Evolutionary conservation across 2,888 invertebrate genomes (phyloP).

Genomic region (Eutolmus rufibarbis): DNA sequence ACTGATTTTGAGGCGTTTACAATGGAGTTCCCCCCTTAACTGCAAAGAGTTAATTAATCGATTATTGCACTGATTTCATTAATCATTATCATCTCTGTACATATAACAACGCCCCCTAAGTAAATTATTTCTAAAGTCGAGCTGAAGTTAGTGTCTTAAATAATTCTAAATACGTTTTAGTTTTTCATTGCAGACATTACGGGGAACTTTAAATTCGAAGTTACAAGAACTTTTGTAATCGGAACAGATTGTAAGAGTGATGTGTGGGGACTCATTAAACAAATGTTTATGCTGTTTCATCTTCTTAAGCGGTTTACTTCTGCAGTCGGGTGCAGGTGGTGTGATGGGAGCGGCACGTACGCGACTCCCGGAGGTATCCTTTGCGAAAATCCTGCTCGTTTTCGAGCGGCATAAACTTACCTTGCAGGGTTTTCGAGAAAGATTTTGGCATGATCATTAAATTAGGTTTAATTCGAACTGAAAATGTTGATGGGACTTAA

Average conservation of each 20-base stretch:
- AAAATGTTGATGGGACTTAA: constrained; percentile 3
- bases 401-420: neutral
- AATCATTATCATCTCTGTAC: no score
- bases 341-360: neutral
- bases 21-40: no score
- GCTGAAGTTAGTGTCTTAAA: neutral
- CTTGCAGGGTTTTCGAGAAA: neutral
- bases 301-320: neutral
- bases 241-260: neutral
- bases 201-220: neutral
- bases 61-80: no score
- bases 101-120: no score
- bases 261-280: neutral
- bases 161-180: neutral
- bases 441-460: constrained; percentile 8
- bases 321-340: neutral
- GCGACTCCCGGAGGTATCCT: neutral
- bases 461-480: constrained; percentile 20
- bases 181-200: neutral
- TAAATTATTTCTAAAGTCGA: neutral
- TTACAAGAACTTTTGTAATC: neutral
- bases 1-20: no score
- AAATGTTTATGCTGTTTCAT: neutral
- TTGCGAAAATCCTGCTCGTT: neutral
- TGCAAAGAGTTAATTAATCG: no score